phyloP scores from a whole-genome alignment of 2,113 vertebrate species.

The Vicugna pacos region DNA sequence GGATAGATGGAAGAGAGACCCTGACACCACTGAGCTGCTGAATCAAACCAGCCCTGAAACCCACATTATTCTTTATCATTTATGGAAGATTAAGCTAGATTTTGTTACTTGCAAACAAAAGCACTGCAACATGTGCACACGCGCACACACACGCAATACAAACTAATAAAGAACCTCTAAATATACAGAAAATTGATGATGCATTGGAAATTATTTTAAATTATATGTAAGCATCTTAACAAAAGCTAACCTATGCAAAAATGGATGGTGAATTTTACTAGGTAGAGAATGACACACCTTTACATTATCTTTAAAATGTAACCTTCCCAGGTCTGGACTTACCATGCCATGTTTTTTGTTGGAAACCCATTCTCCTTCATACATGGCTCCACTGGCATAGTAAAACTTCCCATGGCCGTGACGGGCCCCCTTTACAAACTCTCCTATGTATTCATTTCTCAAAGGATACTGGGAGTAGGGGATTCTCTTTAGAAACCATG shows the following conservation, averaged over 20 bases:
- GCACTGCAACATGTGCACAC: neutral
- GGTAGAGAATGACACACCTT: neutral
- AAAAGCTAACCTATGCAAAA: neutral
- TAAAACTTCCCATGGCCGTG: slow-evolving; percentile 91
- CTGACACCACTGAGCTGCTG: neutral
- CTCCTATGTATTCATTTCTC: slow-evolving; percentile 91
- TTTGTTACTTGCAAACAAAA: neutral
- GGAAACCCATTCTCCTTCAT: slow-evolving; percentile 90
- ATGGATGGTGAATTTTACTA: neutral
- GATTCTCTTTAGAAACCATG: slow-evolving; percentile 88
- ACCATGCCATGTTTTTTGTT: slow-evolving; percentile 94
- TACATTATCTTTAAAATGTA: neutral
- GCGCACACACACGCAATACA: neutral
- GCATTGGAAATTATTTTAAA: slow-evolving; percentile 3
- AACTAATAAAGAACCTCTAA: slow-evolving; percentile 24
- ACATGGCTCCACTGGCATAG: slow-evolving; percentile 90
- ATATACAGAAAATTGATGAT: neutral
- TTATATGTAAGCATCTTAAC: neutral
- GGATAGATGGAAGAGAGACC: neutral
- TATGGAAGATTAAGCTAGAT: neutral
- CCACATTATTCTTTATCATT: neutral
- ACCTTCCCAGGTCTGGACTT: slow-evolving; percentile 3
- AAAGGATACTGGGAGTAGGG: slow-evolving; percentile 88
- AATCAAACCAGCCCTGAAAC: neutral
- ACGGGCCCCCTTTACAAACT: slow-evolving; percentile 89